Evolutionary conservation across 2,797 vertebrate species (phyloP), one percentile per base, ranked within the genome.

Genomic region (Capromys pilorides): DNA sequence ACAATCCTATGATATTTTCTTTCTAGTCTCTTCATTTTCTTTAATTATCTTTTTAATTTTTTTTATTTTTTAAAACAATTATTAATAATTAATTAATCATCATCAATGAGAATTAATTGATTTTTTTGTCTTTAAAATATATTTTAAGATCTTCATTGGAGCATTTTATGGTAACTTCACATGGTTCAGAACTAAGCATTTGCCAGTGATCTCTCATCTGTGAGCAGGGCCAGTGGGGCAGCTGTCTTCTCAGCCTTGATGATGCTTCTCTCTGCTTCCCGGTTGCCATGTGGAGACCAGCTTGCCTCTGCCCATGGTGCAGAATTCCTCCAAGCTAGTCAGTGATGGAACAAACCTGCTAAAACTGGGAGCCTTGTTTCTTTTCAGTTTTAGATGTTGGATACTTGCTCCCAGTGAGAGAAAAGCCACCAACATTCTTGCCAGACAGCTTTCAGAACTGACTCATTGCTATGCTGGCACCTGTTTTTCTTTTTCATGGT

Each of bases 61-160:
- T 45, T 45, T 45, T 45, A 4, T 45, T 45, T 45, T 45, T 45
- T 45, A 45, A 45, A 45, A 45, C 45, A 45, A 45, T 4, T 45
- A 45, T 45, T 45, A 45, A 45, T 45, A 45, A 4, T 45, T 45
- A 59, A 86, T 51, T 84, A 69, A 28, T 80, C n/a, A n/a, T 69
- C 28, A 77, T 93, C 88, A 31, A 14, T 95, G 12, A 67, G 78
- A 45, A n/a, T n/a, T n/a, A n/a, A n/a, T n/a, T n/a, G n/a, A n/a
- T n/a, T n/a, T 64, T 93, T 91, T 13, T 71, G 51, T 77, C 45
- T 90, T 94, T 75, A 36, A 33, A 59, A n/a, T 87, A 21, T 80
- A 6, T n/a, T 78, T 75, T 57, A 86, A 71, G 22, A 54, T 78
- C 59, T 93, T 39, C 41, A 0, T 69, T 71, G 22, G 87, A 80